Evolutionary conservation across 1,140 invertebrate species (phyloP), one percentile per base, ranked within the genome.

Genomic region (Drosophila bocqueti): DNA sequence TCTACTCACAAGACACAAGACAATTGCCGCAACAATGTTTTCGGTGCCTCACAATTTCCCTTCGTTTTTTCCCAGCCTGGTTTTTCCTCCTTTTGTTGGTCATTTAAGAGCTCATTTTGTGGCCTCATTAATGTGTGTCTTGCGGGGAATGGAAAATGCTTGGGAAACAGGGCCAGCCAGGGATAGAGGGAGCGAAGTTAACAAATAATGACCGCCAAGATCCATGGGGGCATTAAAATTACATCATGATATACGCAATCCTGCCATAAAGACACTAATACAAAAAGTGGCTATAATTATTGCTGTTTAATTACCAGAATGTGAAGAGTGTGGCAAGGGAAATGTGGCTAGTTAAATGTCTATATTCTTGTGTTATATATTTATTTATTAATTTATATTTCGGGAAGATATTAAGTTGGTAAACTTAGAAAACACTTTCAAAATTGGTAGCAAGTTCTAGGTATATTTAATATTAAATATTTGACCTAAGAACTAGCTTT

Each of bases 41-140:
- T 50, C 18, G 67, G 45, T 60, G 49, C 47, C 34, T 49, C 29
- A 34, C 50, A 18, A 52, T 52, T 8, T 11, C 26, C 21, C 36
- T 46, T 43, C 26, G 16, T 38, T 43, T 34, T 43, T 43, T n/a
- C 24, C 31, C 42, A 38, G 49, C 11, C 38, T 11, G 38, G 24
- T 26, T 73, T 71, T 47, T 50, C 36, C 21, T 73, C 10, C 46
- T 61, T 58, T 50, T 63, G 67, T 79, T 69, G 62, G 55, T 62
- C 74, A 78, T 78, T 78, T 78, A 77, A 60, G 46, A 54, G 74
- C 74, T 58, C 74, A 76, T 76, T 76, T 76, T 66, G 74, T 75
- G 72, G 72, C 49, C 72, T 75, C 72, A 75, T 75, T 75, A 75
- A 75, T 75, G 59, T 36, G 63, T 45, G 31, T 45, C 7, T 18